Evolutionary conservation across 2,888 invertebrate genomes (phyloP), one percentile per base, ranked within the genome.

Genomic region (Synergus japonicus): DNA sequence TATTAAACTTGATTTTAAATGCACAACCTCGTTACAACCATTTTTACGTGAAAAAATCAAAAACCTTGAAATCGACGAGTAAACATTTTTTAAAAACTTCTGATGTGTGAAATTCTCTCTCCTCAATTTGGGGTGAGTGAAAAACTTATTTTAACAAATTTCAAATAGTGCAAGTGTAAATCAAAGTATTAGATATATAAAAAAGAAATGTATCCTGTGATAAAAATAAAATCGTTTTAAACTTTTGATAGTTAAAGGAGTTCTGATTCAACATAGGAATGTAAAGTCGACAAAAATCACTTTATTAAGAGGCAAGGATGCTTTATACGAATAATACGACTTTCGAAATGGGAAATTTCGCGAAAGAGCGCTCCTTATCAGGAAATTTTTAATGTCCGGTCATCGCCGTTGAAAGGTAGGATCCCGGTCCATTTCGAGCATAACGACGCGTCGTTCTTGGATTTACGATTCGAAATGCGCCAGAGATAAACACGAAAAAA

Each of bases 391-490:
- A 73, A 73, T 73, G 73, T 73, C 54, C 73, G 73, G 73, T 73
- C 73, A 73, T 73, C 73, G 73, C 54, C 73, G 73, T 73, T 73
- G 73, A 73, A 73, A 73, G 73, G 73, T 73, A 73, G 73, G 49
- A 73, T 37, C 37, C 54, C 54, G 73, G 73, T 73, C 73, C 82
- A 80, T 82, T 82, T 78, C 78, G 80, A 46, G 78, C 60, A 65
- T 83, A 84, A 84, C 80, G 83, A 81, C 79, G 78, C 84, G 83
- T 81, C 85, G 82, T 84, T 83, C 82, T 79, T 83, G 85, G 84
- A 87, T 89, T 89, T 89, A 88, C 89, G 89, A 87, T 85, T 87
- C 81, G 84, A 85, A 85, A 86, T 86, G 86, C 84, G 83, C 81
- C 79, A 76, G 83, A 85, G 85, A 88, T 87, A 88, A 88, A 88